Evolutionary conservation across 2,113 vertebrate genomes (phyloP), one percentile per base, ranked within the genome.

Genomic region (Rousettus leschenaultii): DNA sequence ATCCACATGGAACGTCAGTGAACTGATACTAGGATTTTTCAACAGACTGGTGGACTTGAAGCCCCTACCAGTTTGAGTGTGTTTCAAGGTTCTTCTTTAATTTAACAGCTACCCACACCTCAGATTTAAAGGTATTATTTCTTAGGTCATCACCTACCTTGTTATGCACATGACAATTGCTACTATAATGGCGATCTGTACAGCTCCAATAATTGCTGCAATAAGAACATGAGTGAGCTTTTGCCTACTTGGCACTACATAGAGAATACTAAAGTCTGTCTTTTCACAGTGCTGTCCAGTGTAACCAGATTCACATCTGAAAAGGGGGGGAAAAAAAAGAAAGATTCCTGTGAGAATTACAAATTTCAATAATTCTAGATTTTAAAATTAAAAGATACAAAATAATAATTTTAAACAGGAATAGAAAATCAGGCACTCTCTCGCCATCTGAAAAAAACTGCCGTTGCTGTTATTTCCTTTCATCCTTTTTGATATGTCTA

Each of bases 111-210:
- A 28, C 10, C 40, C 28, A 19, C 28, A 16, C 21, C 19, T 40
- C 40, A 43, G 61, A 57, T 2, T 26, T 9, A 61, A 83, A 66
- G 51, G 0, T 28, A n/a, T 12, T 14, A 15, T 33, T 78, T 78
- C 82, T 84, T 38, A 66, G n/a, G 61, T 33, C 24, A 96, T 93
- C 93, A 98, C 98, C 51, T 97, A 99, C 99, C 99, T 99, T 63
- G 99, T 99, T 98, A 99, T 99, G 98, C 99, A 99, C 99, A 99
- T 99, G 98, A 99, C 99, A 98, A 99, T 99, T 59, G 99, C 99
- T 86, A 99, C 99, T 93, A 99, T 99, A 97, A 99, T 99, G 98
- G 99, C 99, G 55, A 99, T 99, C 98, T 99, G 99, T 95, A 99
- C 99, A 53, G 99, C 99, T 92, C 99, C 99, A 94, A 99, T 99